Evolutionary conservation across 2,797 vertebrate genomes (phyloP), one percentile per base, ranked within the genome.

Genomic region (Decapterus maruadsi): DNA sequence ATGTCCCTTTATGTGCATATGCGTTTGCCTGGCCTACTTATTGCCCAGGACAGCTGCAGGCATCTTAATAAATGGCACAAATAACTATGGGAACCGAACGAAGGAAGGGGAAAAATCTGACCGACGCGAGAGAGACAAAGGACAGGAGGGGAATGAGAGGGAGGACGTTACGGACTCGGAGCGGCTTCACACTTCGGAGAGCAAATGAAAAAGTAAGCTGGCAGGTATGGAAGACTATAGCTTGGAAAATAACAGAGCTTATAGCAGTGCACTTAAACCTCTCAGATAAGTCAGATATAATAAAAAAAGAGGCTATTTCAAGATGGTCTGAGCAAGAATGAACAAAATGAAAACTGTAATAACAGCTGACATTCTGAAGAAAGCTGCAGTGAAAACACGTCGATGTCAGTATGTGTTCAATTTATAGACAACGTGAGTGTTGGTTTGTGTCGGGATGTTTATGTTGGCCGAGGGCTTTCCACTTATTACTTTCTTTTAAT

Each of bases 21-120:
- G 67, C 36, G 56, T 85, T 85, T 76, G 71, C 67, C 68, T 90
- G 92, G 68, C 91, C 90, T 90, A 93, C 71, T 91, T 92, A 70
- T 67, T 65, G 68, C 71, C 66, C 62, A 68, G 65, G 76, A 87
- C 89, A 90, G 86, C 91, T 88, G 89, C 72, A 80, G 80, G 69
- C 72, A 74, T 79, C 75, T 85, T 75, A 69, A 79, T 82, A 83
- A 80, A 87, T 54, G 48, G 68, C 67, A 81, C 51, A 77, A 84
- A 73, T 50, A 72, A 62, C 40, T 29, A 51, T 8, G 40, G 77
- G 67, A 58, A 77, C 26, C n/a, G 26, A 78, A 64, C 31, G 51
- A 54, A 60, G 50, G 45, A 46, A 46, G 57, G 19, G 57, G 19
- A 80, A 76, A 72, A 6, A 67, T 57, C 36, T n/a, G 58, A 80